These are phyloP conservation scores for Miltochrista miniata DNA, from an alignment of 2,888 invertebrate species.

Conservation along the genomic window DNA sequence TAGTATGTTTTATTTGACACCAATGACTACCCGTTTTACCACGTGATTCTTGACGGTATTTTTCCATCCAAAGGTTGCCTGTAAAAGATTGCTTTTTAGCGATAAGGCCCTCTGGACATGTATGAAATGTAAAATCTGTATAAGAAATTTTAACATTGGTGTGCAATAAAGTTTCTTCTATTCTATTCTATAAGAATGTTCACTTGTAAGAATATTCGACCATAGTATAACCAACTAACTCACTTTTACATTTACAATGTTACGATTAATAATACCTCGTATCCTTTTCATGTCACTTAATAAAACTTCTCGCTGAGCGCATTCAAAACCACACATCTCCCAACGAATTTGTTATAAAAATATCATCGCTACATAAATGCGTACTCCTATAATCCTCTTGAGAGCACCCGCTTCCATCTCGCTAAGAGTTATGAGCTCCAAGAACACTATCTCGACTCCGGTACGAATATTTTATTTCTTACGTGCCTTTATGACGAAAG, in stretches of 20 bases:
- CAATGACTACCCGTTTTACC: too few species aligned
- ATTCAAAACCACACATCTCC: slow-evolving; percentile 13
- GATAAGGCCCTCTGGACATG: too few species aligned
- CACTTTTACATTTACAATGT: neutral
- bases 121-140: too few species aligned
- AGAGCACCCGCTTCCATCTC: slow-evolving; percentile 13
- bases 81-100: too few species aligned
- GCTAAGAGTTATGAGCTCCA: slow-evolving; percentile 22
- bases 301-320: slow-evolving; percentile 6
- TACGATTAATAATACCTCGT: neutral
- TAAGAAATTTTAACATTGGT: too few species aligned
- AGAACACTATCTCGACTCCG: slow-evolving; percentile 28
- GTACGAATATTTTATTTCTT: slow-evolving; percentile 32
- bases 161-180: too few species aligned
- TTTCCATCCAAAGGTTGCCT: too few species aligned
- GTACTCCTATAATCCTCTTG: slow-evolving; percentile 12
- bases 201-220: too few species aligned
- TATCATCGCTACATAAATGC: slow-evolving; percentile 17
- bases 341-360: slow-evolving; percentile 21
- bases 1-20: too few species aligned
- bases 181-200: too few species aligned
- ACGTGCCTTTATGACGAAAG: slow-evolving; percentile 30
- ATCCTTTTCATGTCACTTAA: neutral
- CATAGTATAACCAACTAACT: neutral
- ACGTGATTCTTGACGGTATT: too few species aligned